Percentiles rank a stretch among this genome's conserved stretches.
Evolutionary conservation across 2,797 vertebrate species (phyloP).

Genomic region (Sebastes itinus): DNA sequence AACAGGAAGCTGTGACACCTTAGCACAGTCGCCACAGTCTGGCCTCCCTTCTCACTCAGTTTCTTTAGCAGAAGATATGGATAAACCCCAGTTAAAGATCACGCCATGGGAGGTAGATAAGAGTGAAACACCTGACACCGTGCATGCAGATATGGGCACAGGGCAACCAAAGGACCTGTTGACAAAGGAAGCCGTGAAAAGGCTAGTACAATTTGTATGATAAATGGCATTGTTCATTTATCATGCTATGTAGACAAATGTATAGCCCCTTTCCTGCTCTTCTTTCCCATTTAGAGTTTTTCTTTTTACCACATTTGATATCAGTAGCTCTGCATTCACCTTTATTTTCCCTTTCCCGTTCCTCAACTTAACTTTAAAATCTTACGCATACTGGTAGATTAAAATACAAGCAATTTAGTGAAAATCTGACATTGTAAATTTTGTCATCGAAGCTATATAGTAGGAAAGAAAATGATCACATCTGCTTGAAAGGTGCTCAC

Average conservation of each 20-base stretch:
- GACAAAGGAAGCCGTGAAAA: constrained; percentile 82
- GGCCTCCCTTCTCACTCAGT: constrained; percentile 43
- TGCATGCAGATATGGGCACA: constrained; percentile 44
- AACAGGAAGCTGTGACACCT: constrained; percentile 72
- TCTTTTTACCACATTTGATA: not conserved
- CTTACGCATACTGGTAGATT: too few species aligned
- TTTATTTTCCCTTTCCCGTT: not conserved
- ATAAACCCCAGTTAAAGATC: constrained; percentile 50
- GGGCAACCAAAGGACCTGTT: constrained; percentile 65
- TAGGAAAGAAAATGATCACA: not conserved
- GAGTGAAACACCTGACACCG: constrained; percentile 21
- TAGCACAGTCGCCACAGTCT: constrained; percentile 56
- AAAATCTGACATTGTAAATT: not conserved
- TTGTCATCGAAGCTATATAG: not conserved
- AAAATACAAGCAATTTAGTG: not conserved
- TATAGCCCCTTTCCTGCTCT: not conserved
- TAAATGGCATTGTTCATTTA: constrained; percentile 87
- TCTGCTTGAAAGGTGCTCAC: constrained; percentile 4
- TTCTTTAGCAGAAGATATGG: constrained; percentile 52
- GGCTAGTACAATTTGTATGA: constrained; percentile 90
- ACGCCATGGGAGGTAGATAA: constrained; percentile 41
- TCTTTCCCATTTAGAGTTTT: not conserved
- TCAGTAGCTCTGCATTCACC: not conserved
- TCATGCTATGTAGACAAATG: constrained; percentile 73
- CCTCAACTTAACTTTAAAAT: not conserved